Evolutionary conservation across 1,140 invertebrate species (phyloP), one percentile per base, ranked within the genome.

Genomic region (Nephila pilipes): DNA sequence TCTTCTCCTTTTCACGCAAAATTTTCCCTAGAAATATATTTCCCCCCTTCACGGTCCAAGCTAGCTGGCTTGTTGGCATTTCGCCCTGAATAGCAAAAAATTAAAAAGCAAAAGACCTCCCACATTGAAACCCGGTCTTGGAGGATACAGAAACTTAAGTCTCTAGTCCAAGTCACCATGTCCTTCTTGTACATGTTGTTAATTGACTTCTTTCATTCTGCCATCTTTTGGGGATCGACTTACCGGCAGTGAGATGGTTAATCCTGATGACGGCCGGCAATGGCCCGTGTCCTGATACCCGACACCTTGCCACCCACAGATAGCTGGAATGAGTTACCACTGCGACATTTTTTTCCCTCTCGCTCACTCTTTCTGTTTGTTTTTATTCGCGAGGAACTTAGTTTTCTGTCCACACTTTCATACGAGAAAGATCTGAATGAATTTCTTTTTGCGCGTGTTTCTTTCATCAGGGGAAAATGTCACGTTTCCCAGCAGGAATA

Each of bases 181-280:
- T 91, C 90, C 80, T 58, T 54, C 80, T 85, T 91, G 58, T 85
- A 58, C 60, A 85, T 80, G 80, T 32, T 85, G 91, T 93, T 93
- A 93, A 93, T 93, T 93, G 91, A 55, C 91, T 93, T 93, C 91
- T 93, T 93, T 93, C 90, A 92, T 92, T 38, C 81, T 38, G 57
- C 91, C 69, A 93, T 87, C 91, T 93, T 93, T 85, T 36, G 20
- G 20, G 38, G 91, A 93, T 93, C 85, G 69, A 14, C 83, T 93
- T 93, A 87, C 91, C 1, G 20, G 60, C 89, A 65, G 85, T 25
- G 54, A 93, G 91, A 93, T 93, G 91, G 79, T 60, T 87, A 60
- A 69, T 58, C 29, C 60, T 87, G 91, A 93, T 93, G 91, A 93
- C 83, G 91, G 91, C 83, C 83, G 83, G 91, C 83, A 87, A 93